Evolutionary conservation across 2,113 vertebrate genomes (phyloP), one percentile per base, ranked within the genome.

Genomic region (Triplophysa dalaica): DNA sequence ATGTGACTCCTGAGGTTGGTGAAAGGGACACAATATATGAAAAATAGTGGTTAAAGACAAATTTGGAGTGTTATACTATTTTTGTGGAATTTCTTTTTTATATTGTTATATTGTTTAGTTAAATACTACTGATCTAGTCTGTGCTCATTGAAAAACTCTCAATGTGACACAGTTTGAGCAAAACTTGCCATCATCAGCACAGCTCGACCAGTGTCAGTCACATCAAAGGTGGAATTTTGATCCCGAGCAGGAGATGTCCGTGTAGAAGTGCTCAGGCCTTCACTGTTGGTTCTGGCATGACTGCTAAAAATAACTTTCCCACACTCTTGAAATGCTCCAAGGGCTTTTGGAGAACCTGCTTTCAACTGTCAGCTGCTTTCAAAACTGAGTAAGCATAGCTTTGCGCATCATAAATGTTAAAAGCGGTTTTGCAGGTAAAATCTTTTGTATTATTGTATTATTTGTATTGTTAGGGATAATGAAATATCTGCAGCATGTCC

Each of bases 201-300:
- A 65, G 62, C 19, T 21, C 73, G 33, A 77, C 85, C 76, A 29
- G 77, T 80, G 86, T 82, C 76, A 77, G 88, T 72, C 73, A 69
- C 88, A 91, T 92, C 90, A 92, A 92, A 92, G 91, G 87, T 91
- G 91, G 91, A 92, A 92, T 92, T 91, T 92, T 92, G 91, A 92
- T 92, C 91, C 90, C 60, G 87, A 86, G 87, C 87, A 92, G 89
- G 88, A 91, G 90, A 89, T 89, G 89, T 85, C 84, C 87, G 88
- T 87, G 89, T 87, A 86, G 88, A 87, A 91, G 90, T 87, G 88
- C 88, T 58, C 54, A 7, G 50, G 70, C 24, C 19, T 10, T 24
- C 70, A 56, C 73, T 80, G 79, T 80, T 48, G 22, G 68, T 89
- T 87, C 88, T 91, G 84, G 87, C 88, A 89, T 88, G 86, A 83